Percentiles rank a stretch among this genome's conserved stretches.
Evolutionary conservation across 2,888 invertebrate genomes (phyloP).

Genomic region (Copidosoma aretas): DNA sequence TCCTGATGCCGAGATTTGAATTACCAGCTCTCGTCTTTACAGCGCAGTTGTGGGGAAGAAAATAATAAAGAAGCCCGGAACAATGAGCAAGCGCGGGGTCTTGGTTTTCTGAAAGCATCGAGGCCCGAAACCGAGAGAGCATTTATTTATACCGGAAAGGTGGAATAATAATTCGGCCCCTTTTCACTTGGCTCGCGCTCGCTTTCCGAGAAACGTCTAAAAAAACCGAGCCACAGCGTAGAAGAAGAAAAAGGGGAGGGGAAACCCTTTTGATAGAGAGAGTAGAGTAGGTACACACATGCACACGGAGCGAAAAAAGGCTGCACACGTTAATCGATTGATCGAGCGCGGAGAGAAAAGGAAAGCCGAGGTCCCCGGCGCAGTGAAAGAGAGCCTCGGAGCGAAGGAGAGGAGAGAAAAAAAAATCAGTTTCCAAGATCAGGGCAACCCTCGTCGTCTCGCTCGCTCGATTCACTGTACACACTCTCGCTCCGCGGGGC

Average conservation of each 20-base stretch:
- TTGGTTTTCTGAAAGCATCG: neutral
- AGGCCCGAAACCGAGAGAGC: neutral
- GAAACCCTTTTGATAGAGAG: constrained; percentile 42
- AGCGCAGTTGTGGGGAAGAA: neutral
- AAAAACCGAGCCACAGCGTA: too few species aligned
- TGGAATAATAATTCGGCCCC: constrained; percentile 36
- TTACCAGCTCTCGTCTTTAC: neutral
- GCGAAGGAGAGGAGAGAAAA: constrained; percentile 36
- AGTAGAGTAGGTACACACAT: constrained; percentile 5
- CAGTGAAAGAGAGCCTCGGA: constrained; percentile 28
- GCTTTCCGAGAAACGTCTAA: constrained; percentile 32
- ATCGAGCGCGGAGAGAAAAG: constrained; percentile 38
- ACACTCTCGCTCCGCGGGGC: constrained; percentile 1
- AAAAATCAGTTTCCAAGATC: constrained; percentile 59
- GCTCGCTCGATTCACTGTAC: constrained; percentile 1
- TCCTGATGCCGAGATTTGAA: neutral
- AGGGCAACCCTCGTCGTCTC: constrained; percentile 46
- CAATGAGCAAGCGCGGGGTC: constrained; percentile 6
- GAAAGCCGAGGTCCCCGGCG: constrained; percentile 34
- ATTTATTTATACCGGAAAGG: constrained; percentile 31
- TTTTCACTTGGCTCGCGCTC: constrained; percentile 19
- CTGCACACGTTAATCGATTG: constrained; percentile 42
- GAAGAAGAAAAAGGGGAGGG: constrained; percentile 6
- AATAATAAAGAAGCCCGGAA: constrained; percentile 19
- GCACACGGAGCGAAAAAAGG: too few species aligned